phyloP scores from a whole-genome alignment of 1,140 invertebrate species.

The Ostrea edulis region DNA sequence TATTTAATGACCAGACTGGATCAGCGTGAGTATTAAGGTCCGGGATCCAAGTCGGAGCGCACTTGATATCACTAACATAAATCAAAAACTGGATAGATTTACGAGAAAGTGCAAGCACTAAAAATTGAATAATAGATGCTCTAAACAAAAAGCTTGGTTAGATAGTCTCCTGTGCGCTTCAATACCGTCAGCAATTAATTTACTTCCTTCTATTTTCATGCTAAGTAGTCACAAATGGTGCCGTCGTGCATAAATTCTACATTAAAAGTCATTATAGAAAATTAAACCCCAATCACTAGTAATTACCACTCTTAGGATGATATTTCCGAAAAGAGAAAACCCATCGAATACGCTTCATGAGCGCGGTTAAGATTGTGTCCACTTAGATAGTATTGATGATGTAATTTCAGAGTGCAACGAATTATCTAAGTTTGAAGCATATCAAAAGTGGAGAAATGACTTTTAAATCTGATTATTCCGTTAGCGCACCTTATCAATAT shows the following conservation, averaged over 20 bases:
- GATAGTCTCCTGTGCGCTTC: neutral
- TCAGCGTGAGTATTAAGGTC: neutral
- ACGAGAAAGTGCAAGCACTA: constrained; percentile 15
- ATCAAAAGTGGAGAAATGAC: neutral
- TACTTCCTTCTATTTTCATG: constrained; percentile 6
- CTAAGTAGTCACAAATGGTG: constrained; percentile 27
- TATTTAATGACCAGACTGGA: neutral
- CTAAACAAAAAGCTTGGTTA: neutral
- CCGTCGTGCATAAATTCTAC: constrained; percentile 24
- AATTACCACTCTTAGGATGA: constrained; percentile 1
- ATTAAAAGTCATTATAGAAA: constrained; percentile 31
- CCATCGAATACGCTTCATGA: neutral
- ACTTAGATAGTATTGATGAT: constrained; percentile 8
- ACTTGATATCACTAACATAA: neutral
- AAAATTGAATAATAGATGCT: constrained; percentile 30
- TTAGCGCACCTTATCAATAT: neutral
- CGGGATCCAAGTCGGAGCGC: neutral
- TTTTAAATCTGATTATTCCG: neutral
- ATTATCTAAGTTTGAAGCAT: constrained; percentile 14
- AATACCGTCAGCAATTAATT: constrained; percentile 1
- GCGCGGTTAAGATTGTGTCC: neutral
- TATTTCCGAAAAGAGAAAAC: constrained; percentile 4
- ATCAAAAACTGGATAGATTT: neutral
- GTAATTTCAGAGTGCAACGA: neutral
- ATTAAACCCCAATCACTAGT: constrained; percentile 10